Percentiles rank a stretch among this genome's conserved stretches.
Evolutionary conservation across 2,113 vertebrate genomes (phyloP).

Genomic region (Pterophyllum scalare): DNA sequence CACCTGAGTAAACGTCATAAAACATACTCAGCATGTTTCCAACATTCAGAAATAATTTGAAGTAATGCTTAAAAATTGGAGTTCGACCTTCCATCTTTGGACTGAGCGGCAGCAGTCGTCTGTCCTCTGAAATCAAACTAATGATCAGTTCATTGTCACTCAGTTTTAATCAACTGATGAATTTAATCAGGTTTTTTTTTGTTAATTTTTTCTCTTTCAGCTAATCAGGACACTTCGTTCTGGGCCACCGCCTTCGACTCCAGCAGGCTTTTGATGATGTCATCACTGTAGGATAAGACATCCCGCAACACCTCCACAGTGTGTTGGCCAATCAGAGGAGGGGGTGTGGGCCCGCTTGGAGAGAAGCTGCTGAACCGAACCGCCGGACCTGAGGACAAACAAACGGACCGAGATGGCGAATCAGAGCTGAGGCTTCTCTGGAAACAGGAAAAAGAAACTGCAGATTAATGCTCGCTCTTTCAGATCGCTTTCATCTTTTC

Average conservation of each 20-base stretch:
- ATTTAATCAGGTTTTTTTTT: neutral
- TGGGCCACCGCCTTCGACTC: constrained; percentile 81
- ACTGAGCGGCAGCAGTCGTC: neutral
- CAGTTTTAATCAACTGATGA: neutral
- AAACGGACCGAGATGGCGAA: neutral
- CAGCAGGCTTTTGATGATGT: constrained; percentile 82
- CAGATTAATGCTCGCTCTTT: neutral
- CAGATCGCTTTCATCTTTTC: neutral
- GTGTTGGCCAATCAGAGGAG: constrained; percentile 91
- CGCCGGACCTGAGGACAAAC: constrained; percentile 84
- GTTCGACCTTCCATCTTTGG: neutral
- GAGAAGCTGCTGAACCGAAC: constrained; percentile 90
- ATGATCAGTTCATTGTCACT: neutral
- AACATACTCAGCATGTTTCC: too few species aligned
- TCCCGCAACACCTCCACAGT: constrained; percentile 87
- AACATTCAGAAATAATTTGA: neutral
- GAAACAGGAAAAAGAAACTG: neutral
- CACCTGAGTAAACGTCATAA: too few species aligned
- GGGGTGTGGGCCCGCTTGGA: constrained; percentile 78
- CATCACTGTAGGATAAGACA: constrained; percentile 83
- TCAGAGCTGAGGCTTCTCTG: neutral
- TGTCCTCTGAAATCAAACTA: neutral
- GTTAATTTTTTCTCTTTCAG: neutral
- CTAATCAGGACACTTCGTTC: constrained; percentile 80
- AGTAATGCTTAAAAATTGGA: neutral